Percentiles rank a stretch among this genome's conserved stretches.
These are phyloP conservation scores for Trichonephila clavipes DNA, from an alignment of 1,140 invertebrate species.

Conservation along the genomic window DNA sequence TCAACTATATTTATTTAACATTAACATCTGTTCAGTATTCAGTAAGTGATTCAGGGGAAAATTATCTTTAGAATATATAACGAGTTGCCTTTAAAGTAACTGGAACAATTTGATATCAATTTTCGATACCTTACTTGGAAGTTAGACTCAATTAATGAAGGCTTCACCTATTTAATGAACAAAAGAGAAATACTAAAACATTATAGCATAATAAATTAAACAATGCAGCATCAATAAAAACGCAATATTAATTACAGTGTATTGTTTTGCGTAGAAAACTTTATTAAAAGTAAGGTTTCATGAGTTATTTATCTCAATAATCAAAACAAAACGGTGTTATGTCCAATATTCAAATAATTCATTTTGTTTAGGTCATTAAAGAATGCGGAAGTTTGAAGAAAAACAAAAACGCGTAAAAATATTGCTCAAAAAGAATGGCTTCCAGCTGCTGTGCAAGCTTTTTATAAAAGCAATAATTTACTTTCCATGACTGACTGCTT, in stretches of 20 bases:
- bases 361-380: not conserved
- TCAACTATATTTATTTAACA: no score
- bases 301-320: not conserved
- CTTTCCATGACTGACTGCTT: not conserved
- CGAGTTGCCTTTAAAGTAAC: no score
- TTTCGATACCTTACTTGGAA: no score
- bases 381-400: not conserved
- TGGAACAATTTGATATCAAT: no score
- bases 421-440: not conserved
- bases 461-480: conserved; percentile 28
- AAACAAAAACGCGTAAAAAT: not conserved
- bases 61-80: no score
- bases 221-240: no score
- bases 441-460: not conserved
- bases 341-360: not conserved
- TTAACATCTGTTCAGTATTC: no score
- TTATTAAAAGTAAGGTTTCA: not conserved
- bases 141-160: no score
- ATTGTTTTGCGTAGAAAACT: not conserved
- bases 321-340: not conserved
- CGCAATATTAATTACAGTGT: not conserved
- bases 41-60: no score
- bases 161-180: no score
- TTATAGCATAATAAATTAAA: no score
- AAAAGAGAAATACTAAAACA: no score